These are phyloP conservation scores for Myiopsitta monachus DNA, from an alignment of 2,113 vertebrate species.

Conservation along the genomic window DNA sequence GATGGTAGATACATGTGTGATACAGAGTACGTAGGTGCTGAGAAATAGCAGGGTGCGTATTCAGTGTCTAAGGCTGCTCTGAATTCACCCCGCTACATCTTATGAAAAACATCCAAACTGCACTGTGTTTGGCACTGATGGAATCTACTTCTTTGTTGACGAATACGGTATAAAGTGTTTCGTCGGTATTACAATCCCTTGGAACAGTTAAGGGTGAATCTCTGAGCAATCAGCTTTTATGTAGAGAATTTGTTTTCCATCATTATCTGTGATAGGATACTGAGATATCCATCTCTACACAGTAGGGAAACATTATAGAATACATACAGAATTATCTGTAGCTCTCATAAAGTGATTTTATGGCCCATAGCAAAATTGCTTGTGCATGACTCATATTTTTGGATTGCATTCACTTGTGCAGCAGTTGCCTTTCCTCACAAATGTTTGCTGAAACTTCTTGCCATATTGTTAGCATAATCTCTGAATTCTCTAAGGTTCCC, in stretches of 20 bases:
- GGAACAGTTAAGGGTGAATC: slow-evolving; percentile 56
- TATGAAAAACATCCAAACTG: not conserved
- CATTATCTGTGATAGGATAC: slow-evolving; percentile 69
- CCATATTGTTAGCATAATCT: slow-evolving; percentile 63
- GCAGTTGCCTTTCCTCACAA: slow-evolving; percentile 53
- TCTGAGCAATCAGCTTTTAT: slow-evolving; percentile 68
- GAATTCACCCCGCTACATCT: not conserved
- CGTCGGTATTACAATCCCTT: slow-evolving; percentile 19
- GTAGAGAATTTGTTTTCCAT: slow-evolving; percentile 70
- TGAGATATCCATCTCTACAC: slow-evolving; percentile 64
- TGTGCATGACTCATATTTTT: slow-evolving; percentile 68
- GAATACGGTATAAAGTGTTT: not conserved
- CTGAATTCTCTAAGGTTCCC: slow-evolving; percentile 61
- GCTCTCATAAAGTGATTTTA: slow-evolving; percentile 71
- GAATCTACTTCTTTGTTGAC: slow-evolving; percentile 40
- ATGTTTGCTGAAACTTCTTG: slow-evolving; percentile 68
- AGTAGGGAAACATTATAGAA: slow-evolving; percentile 71
- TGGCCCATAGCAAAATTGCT: slow-evolving; percentile 72
- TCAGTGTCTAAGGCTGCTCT: slow-evolving; percentile 19
- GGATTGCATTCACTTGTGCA: slow-evolving; percentile 55
- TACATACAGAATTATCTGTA: slow-evolving; percentile 70
- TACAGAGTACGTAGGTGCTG: not conserved
- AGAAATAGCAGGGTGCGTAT: slow-evolving; percentile 8
- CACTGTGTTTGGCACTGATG: slow-evolving; percentile 40
- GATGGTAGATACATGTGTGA: not conserved